phyloP scores from a whole-genome alignment of 1,140 invertebrate genomes.

The Aphaenogaster ashmeadi region DNA sequence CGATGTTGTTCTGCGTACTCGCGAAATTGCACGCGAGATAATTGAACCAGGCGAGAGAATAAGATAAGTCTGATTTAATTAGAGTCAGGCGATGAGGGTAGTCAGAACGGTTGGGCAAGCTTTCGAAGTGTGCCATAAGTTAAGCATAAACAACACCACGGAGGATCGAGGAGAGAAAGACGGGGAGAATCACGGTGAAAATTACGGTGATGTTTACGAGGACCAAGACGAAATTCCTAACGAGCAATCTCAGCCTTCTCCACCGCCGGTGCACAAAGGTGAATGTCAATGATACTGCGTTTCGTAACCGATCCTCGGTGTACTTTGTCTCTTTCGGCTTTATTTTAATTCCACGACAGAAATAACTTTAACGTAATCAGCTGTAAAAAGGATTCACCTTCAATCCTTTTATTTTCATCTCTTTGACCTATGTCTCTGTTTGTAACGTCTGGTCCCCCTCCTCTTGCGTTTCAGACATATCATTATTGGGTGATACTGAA shows the following conservation, averaged over 20 bases:
- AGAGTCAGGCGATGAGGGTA: constrained; percentile 99
- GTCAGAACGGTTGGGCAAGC: constrained; percentile 99
- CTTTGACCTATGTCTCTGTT: not conserved
- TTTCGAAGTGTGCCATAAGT: constrained; percentile 99
- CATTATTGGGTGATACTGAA: constrained; percentile 83
- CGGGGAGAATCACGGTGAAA: constrained; percentile 84
- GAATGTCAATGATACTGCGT: constrained; percentile 34
- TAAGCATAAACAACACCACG: constrained; percentile 89
- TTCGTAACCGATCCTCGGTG: not conserved
- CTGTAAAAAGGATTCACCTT: not conserved
- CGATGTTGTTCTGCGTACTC: not conserved
- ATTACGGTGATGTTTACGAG: constrained; percentile 89
- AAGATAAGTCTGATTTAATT: constrained; percentile 76
- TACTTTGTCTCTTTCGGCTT: not conserved
- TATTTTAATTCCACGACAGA: not conserved
- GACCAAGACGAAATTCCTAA: constrained; percentile 89
- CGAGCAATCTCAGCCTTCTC: constrained; percentile 86
- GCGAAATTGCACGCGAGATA: not conserved
- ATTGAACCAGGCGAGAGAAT: constrained; percentile 16
- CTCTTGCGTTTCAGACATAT: constrained; percentile 81
- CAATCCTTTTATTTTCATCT: not conserved
- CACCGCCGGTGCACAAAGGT: constrained; percentile 85
- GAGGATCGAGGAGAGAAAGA: constrained; percentile 73
- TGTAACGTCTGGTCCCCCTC: not conserved
- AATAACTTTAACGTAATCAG: not conserved